Conservation (phyloP, 1,140 invertebrate species). For the Nixonia krombeini region DNA sequence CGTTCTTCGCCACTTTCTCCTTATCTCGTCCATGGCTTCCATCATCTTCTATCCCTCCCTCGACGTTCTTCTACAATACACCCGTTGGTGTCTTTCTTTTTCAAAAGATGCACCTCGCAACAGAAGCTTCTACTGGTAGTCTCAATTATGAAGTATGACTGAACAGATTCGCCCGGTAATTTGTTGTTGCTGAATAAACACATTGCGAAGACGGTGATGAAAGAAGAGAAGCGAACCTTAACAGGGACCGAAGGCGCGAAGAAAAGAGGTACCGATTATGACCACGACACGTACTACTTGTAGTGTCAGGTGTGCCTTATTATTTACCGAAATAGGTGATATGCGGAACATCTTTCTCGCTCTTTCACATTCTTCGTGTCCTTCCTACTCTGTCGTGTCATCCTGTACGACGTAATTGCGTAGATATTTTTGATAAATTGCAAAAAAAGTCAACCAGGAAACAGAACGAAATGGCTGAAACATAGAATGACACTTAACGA, state of each 20-base stretch:
- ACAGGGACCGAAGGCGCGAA: neutral
- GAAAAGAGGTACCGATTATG: too few species aligned
- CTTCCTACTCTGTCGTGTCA: too few species aligned
- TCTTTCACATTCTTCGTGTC: too few species aligned
- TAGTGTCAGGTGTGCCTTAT: too few species aligned
- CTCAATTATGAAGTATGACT: conserved; percentile 70
- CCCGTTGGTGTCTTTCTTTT: conserved; percentile 41
- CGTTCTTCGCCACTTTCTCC: conserved; percentile 1
- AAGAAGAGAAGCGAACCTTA: neutral
- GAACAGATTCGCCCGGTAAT: conserved; percentile 65
- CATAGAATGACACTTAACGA: too few species aligned
- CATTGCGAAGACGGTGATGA: conserved; percentile 32
- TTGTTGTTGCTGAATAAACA: conserved; percentile 67
- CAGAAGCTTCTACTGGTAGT: conserved; percentile 50
- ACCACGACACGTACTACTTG: too few species aligned
- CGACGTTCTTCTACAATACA: conserved; percentile 24
- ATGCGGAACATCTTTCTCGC: too few species aligned
- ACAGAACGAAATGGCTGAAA: too few species aligned
- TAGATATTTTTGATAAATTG: too few species aligned
- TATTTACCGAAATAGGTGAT: too few species aligned
- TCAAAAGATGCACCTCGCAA: conserved; percentile 14
- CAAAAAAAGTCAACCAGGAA: too few species aligned
- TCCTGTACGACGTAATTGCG: too few species aligned
- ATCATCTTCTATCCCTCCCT: conserved; percentile 14
- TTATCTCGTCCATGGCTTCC: conserved; percentile 1